A percentile compares a stretch with the other conserved stretches of the same genome.
phyloP scores from a whole-genome alignment of 2,888 invertebrate genomes.

The Gisinianus flammeolus region DNA sequence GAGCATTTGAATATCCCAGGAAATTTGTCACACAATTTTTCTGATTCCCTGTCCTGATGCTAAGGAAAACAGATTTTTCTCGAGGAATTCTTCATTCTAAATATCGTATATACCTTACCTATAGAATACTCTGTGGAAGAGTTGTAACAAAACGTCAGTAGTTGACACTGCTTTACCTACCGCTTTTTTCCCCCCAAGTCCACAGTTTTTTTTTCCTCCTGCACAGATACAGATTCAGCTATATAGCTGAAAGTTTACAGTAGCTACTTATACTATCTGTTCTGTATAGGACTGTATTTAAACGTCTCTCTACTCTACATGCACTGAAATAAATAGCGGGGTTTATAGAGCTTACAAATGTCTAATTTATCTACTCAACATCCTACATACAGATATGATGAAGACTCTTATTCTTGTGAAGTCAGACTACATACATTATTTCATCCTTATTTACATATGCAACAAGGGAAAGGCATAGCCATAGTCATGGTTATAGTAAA shows the following conservation, averaged over 20 bases:
- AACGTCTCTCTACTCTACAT: too few relatives aligned
- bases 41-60: slow-evolving; percentile 4
- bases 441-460: too few relatives aligned
- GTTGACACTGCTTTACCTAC: not conserved
- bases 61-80: not conserved
- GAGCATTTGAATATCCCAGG: not conserved
- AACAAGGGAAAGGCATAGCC: too few relatives aligned
- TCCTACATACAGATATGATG: too few relatives aligned
- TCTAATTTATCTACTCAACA: not conserved
- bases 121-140: not conserved
- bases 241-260: too few relatives aligned
- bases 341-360: slow-evolving; percentile 1
- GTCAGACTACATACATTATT: too few relatives aligned
- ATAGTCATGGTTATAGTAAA: too few relatives aligned
- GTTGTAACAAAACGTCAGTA: not conserved
- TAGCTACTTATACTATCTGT: too few relatives aligned
- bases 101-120: not conserved
- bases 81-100: not conserved
- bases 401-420: too few relatives aligned
- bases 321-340: slow-evolving; percentile 7
- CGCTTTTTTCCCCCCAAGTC: not conserved
- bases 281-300: too few relatives aligned
- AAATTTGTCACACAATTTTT: slow-evolving; percentile 14
- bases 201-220: not conserved
- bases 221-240: too few relatives aligned